Base-by-base conservation (phyloP, 35 echinoderm and acorn worm genomes). In the Diadema setosum region DNA sequence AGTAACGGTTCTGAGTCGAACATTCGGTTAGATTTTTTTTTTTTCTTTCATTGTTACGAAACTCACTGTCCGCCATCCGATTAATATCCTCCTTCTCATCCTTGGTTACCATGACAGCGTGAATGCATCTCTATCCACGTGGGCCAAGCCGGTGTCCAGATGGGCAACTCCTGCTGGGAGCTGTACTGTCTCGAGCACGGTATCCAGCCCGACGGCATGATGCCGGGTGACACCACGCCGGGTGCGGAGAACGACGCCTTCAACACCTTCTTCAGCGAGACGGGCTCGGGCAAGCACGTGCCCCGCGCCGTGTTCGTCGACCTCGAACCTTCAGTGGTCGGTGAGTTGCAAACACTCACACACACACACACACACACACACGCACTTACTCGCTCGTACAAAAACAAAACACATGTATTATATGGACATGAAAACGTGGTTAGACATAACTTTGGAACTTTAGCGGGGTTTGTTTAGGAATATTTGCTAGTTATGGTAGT, bases 261-360 rank as follows among this genome's bases (percentile, higher is more conserved):
- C 80, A 91, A 95, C 40, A 91, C 93, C 25, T 95, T 95, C 84
- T 95, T 95, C 80, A 83, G 84, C 59, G 93, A 95, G 80, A 95
- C 93, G 8, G 69, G 85, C 12, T 23, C 56, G 12, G 93, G 93
- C 42, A 95, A 91, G 42, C 84, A 95, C 61, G 93, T 95, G 16
- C 93, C 93, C 6, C 27, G 93, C 15, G 85, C 93, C 15, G 63
- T 95, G 6, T 95, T 95, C 49, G 59, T 95, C 29, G 93, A 95
- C 46, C 85, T 95, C 34, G 93, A 95, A 42, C 93, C 93, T 0
- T 84, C 93, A 5, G 93, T 95, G 35, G 84, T 95, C 20, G 93
- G 93, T 95, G 84, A 57, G 93, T 76, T 33, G 4, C 30, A 15
- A 34, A n/a, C n/a, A n/a, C n/a, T n/a, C n/a, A n/a, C n/a, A n/a